These are phyloP conservation scores for Orcinus orca DNA, from an alignment of 2,113 vertebrate genomes.

Conservation along the genomic window DNA sequence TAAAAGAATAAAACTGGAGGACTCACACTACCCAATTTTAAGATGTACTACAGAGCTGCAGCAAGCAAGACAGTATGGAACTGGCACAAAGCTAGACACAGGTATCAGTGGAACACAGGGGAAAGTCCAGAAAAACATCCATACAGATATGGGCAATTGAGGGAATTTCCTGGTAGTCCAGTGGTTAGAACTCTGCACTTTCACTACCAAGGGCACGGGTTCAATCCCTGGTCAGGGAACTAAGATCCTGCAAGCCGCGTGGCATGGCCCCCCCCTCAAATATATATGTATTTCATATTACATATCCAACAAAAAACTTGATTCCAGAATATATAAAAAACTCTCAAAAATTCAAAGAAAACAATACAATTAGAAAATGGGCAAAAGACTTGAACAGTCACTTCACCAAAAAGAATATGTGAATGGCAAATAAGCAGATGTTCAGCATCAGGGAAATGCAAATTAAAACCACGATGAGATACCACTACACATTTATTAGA, in stretches of 20 bases:
- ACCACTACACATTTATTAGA: neutral
- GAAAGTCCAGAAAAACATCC: neutral
- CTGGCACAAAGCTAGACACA: neutral
- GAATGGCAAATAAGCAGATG: neutral
- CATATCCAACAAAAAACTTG: neutral
- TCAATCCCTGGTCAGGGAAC: neutral
- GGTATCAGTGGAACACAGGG: neutral
- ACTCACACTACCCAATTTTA: neutral
- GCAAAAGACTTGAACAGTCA: neutral
- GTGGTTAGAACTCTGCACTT: neutral
- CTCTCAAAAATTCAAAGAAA: neutral
- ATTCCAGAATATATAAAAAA: neutral
- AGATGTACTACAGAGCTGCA: neutral
- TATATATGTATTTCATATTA: neutral
- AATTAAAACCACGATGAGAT: slow-evolving; percentile 10
- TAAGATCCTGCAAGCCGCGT: neutral
- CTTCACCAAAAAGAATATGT: neutral
- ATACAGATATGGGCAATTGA: neutral
- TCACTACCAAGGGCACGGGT: neutral
- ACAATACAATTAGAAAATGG: slow-evolving; percentile 4
- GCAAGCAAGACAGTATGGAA: neutral
- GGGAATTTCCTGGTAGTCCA: neutral
- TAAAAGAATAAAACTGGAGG: neutral
- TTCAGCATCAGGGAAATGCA: neutral
- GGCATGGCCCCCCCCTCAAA: too few species aligned